Evolutionary conservation across 1,140 invertebrate species (phyloP).

Genomic region (Musca domestica): DNA sequence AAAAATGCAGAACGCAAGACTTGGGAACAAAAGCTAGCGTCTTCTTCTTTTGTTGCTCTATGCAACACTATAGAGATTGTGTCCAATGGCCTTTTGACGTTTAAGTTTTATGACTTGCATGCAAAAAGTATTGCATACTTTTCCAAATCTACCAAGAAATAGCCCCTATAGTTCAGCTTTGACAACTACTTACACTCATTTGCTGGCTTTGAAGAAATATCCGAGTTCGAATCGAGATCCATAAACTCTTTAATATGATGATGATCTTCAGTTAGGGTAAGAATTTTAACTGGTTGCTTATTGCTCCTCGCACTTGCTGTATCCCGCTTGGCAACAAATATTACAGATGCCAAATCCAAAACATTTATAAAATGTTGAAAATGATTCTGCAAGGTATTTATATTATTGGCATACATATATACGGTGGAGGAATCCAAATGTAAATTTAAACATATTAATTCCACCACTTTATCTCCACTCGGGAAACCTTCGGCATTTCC

Average conservation of each 20-base stretch:
- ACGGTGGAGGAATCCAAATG: constrained; percentile 9
- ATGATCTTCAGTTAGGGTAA: constrained; percentile 27
- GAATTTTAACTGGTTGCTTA: constrained; percentile 10
- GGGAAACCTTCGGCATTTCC: not conserved
- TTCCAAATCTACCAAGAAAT: too few species aligned
- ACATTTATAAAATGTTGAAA: not conserved
- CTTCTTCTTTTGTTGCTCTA: too few species aligned
- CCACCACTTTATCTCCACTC: not conserved
- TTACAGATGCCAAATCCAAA: not conserved
- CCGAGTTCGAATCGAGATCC: constrained; percentile 26
- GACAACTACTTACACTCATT: constrained; percentile 21
- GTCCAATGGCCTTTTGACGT: too few species aligned
- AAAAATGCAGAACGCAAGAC: too few species aligned
- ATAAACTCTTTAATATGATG: constrained; percentile 26
- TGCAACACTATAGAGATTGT: too few species aligned
- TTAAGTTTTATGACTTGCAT: too few species aligned
- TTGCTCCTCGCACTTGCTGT: not conserved
- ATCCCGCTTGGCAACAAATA: not conserved
- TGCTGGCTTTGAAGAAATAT: constrained; percentile 31
- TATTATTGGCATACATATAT: constrained; percentile 9
- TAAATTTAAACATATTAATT: constrained; percentile 5
- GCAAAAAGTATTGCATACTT: too few species aligned
- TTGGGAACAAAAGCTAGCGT: too few species aligned
- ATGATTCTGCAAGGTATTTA: not conserved
- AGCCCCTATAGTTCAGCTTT: too few species aligned